Evolutionary conservation across 1,140 invertebrate species (phyloP), one percentile per base, ranked within the genome.

Genomic region (Drosophila neocordata): DNA sequence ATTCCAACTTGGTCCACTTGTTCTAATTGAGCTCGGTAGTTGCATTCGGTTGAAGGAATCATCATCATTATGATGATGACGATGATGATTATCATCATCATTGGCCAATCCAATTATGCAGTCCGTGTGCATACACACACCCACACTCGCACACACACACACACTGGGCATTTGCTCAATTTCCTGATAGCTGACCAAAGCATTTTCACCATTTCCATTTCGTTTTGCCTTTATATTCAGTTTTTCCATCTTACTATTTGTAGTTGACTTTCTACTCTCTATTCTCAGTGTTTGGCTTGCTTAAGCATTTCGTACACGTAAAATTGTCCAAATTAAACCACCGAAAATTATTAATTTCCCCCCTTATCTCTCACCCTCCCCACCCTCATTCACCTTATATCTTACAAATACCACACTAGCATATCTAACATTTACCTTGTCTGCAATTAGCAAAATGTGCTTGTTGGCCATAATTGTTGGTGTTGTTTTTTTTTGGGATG

Each of bases 401-500:
- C 27, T 18, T 55, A 24, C 27, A 31, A 31, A 31, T 31, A 22
- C 41, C 31, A n/a, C 20, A n/a, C 34, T 57, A 31, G 27, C 27
- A 31, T 31, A 31, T 31, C 27, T 41, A n/a, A 5, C 12, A n/a
- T n/a, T n/a, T n/a, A 13, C 12, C 69, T 52, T 69, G 34, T 64
- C 60, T 65, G 82, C 81, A 84, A 84, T 87, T 84, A 87, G 82
- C 66, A 74, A 81, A 84, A 77, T 77, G 77, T 84, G 73, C 76
- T 83, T 76, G 79, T 74, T 77, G 74, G 74, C 71, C 71, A 77
- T 74, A 77, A 77, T 77, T 74, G 66, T 74, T 61, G 70, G 41
- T 65, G 55, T 27, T 37, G 18, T 15, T 44, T 44, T 2, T 41
- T 11, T 18, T 18, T 18, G 15, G 13, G 15, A 44, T 44, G 41